A percentile compares a stretch with the other conserved stretches of the same genome.
Conservation (phyloP, 2,888 invertebrate species). For the Aleiodes testaceus region DNA sequence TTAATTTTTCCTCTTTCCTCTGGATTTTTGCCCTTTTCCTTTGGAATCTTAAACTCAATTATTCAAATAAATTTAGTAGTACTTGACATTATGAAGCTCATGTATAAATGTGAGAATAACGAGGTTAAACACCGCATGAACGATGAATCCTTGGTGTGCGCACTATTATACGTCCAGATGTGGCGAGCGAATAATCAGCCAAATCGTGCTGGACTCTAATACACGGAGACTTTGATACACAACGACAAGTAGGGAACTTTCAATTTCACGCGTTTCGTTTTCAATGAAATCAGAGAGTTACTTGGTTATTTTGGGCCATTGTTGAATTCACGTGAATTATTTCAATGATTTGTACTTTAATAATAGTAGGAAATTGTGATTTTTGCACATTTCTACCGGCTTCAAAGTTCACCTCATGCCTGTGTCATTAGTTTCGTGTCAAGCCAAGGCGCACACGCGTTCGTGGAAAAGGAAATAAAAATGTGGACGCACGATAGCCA, state of each 20-base stretch:
- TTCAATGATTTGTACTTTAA: no score
- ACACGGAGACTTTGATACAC: neutral
- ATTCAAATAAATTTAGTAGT: neutral
- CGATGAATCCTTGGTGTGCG: slow-evolving; percentile 5
- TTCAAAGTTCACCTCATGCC: slow-evolving; percentile 41
- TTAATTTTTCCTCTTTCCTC: neutral
- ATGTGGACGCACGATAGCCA: neutral
- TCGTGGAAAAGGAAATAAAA: slow-evolving; percentile 1
- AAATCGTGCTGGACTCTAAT: neutral
- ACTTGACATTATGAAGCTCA: neutral
- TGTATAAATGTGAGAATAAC: neutral
- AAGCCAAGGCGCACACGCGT: slow-evolving; percentile 9
- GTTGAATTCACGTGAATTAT: neutral
- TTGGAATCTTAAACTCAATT: neutral
- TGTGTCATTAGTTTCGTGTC: neutral
- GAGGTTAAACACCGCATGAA: slow-evolving; percentile 15
- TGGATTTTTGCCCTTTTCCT: no score
- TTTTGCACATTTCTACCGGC: slow-evolving; percentile 32
- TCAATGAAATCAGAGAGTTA: no score
- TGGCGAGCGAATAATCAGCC: neutral
- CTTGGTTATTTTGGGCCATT: no score
- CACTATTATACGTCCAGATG: neutral
- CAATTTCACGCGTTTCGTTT: neutral
- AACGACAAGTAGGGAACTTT: neutral
- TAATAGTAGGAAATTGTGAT: neutral